Evolutionary conservation across 2,888 invertebrate species (phyloP).

Genomic region (Agrochola litura): DNA sequence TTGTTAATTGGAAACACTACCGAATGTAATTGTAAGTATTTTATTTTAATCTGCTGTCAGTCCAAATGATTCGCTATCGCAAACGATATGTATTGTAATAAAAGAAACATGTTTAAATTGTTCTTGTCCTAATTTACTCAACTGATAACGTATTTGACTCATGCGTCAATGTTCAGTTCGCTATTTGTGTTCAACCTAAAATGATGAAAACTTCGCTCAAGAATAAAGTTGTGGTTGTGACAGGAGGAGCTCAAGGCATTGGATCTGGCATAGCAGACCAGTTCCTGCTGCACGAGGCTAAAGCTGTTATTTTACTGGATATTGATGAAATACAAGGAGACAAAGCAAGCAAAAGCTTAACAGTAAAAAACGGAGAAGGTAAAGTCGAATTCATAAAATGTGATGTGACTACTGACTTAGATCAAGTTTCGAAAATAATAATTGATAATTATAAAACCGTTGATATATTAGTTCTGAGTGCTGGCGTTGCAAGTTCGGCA

Average conservation of each 20-base stretch:
- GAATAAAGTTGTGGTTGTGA: conserved; percentile 77
- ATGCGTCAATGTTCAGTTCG: background rate
- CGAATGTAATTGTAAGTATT: background rate
- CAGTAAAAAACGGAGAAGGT: conserved; percentile 41
- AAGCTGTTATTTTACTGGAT: conserved; percentile 61
- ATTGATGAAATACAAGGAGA: conserved; percentile 45
- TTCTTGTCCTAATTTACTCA: background rate
- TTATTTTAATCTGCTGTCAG: background rate
- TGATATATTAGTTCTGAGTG: conserved; percentile 53
- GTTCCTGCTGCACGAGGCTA: conserved; percentile 81
- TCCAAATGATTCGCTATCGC: background rate
- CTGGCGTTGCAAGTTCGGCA: conserved; percentile 12
- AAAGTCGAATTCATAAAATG: conserved; percentile 69
- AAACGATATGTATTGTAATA: background rate
- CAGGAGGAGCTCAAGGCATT: conserved; percentile 90
- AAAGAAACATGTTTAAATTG: background rate
- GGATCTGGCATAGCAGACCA: conserved; percentile 85
- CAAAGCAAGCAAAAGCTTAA: conserved; percentile 34
- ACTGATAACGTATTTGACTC: conserved; percentile 9
- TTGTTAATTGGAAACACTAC: background rate
- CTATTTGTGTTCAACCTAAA: conserved; percentile 12
- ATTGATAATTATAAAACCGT: conserved; percentile 36
- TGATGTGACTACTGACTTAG: conserved; percentile 57
- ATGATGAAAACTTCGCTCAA: conserved; percentile 63
- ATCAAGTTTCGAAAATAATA: conserved; percentile 41